Evolutionary conservation across 2,888 invertebrate species (phyloP), one percentile per base, ranked within the genome.

Genomic region (Leptothorax acervorum): DNA sequence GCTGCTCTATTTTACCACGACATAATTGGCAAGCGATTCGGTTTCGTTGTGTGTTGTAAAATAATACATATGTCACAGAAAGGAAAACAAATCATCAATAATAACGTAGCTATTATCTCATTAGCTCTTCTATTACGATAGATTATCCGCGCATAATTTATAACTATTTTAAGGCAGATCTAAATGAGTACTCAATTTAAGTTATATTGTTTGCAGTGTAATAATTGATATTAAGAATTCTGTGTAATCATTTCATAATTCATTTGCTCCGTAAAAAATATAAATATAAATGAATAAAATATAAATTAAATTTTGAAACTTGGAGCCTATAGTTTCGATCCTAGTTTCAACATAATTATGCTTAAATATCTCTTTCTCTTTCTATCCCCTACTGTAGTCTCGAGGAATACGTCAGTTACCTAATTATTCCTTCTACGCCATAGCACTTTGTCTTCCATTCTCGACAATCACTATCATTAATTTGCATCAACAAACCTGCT

Each of bases 361-460:
- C 28, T 74, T 45, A 15, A 57, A 42, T 4, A 51, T 28, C 11
- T 68, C 28, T 63, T 39, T 63, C 2, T 35, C 62, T n/a, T 1
- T 62, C 35, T 62, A 35, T 51, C 53, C 55, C 23, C 8, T 35
- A n/a, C 4, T 23, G 4, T 6, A 42, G 9, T 9, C 12, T 75
- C 15, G 11, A n/a, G 35, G 15, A 48, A 42, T 31, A 23, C 8
- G 5, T 74, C 28, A 60, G 39, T 4, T 23, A 75, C 18, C n/a
- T 51, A 75, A 63, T 75, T 75, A 75, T 63, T 75, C 15, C 35
- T 48, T 57, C 3, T 73, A 65, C 12, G n/a, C 3, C 35, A 6
- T 65, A 75, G 35, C 35, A 62, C 48, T 45, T 45, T 63, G 48
- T 48, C 35, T 57, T 65, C 11, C 3, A 39, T 23, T 48, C 35